A percentile compares a stretch with the other conserved stretches of the same genome.
These are phyloP conservation scores for Drosophila borborema DNA, from an alignment of 2,888 invertebrate genomes.

Conservation along the genomic window DNA sequence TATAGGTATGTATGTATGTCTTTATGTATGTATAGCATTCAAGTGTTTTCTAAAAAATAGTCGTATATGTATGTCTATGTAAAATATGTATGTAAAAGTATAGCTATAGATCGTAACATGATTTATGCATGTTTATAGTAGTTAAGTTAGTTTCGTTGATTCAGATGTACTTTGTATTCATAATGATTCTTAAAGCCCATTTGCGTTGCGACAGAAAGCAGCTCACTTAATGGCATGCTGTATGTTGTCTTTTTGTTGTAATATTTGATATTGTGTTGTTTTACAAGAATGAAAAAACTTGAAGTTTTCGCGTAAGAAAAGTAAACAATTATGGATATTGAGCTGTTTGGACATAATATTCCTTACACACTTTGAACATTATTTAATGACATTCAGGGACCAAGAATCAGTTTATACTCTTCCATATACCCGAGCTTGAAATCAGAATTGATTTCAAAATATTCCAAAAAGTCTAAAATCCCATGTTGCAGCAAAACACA, in stretches of 20 bases:
- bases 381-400: neutral
- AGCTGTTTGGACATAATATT: conserved; percentile 24
- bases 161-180: conserved; percentile 45
- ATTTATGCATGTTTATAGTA: conserved; percentile 18
- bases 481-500: neutral
- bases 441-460: conserved; percentile 6
- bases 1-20: conserved; percentile 32
- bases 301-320: conserved; percentile 24
- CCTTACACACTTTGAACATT: conserved; percentile 1
- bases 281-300: conserved; percentile 17
- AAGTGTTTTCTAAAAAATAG: conserved; percentile 40
- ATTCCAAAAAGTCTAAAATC: neutral
- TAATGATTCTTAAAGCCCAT: conserved; percentile 52
- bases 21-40: conserved; percentile 24
- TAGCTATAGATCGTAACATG: conserved; percentile 19
- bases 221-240: conserved; percentile 24
- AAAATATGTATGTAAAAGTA: conserved; percentile 38
- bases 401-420: neutral
- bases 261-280: conserved; percentile 10
- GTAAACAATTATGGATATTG: conserved; percentile 23
- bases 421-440: neutral
- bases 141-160: conserved; percentile 70
- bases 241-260: conserved; percentile 14
- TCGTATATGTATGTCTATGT: conserved; percentile 35
- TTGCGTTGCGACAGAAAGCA: conserved; percentile 60